Percentiles rank a stretch among this genome's conserved stretches.
phyloP scores from a whole-genome alignment of 2,797 vertebrate species.

The Chaunax sp. region DNA sequence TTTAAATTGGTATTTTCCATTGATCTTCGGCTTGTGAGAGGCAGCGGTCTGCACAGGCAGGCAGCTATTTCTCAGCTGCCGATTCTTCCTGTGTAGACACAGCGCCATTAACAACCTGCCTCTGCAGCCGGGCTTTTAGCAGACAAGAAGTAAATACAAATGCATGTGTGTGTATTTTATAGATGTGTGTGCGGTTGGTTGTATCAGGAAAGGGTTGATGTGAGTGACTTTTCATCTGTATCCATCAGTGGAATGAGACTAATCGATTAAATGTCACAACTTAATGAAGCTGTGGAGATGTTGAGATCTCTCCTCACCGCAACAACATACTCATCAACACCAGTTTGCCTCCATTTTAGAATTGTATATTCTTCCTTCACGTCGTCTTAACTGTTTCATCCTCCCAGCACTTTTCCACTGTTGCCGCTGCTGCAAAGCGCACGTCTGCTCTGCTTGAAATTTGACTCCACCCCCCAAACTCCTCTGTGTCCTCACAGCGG shows the following conservation, averaged over 20 bases:
- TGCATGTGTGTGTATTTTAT: not conserved
- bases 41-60: slow-evolving; percentile 28
- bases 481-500: slow-evolving; percentile 63
- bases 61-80: slow-evolving; percentile 32
- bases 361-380: not conserved
- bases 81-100: slow-evolving; percentile 19
- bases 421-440: not conserved
- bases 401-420: too few relatives aligned
- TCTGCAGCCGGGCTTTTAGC: not conserved
- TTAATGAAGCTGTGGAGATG: slow-evolving; percentile 3
- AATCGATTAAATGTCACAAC: not conserved
- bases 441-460: not conserved
- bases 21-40: slow-evolving; percentile 50
- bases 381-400: not conserved
- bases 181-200: not conserved
- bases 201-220: not conserved
- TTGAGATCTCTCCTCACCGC: not conserved
- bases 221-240: not conserved
- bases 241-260: not conserved
- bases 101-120: not conserved
- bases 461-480: slow-evolving; percentile 1
- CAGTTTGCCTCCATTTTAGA: slow-evolving; percentile 3
- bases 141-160: slow-evolving; percentile 6
- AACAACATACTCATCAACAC: not conserved
- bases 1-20: slow-evolving; percentile 60